Percentiles rank a stretch among this genome's conserved stretches.
phyloP scores from a whole-genome alignment of 2,888 invertebrate species.

The Macrophya alboannulata region DNA sequence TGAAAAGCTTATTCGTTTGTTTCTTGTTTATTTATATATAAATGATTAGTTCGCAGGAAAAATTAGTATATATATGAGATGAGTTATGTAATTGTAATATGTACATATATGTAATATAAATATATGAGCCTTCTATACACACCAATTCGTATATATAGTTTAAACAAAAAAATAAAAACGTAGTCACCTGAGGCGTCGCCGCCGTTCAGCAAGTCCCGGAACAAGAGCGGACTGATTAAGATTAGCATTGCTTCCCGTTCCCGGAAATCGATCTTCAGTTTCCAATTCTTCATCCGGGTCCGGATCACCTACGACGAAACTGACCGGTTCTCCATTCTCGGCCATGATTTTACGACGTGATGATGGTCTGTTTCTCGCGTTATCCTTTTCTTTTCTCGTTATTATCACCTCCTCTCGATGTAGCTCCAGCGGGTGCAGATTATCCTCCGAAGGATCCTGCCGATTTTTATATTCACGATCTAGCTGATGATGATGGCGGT shows the following conservation, averaged over 20 bases:
- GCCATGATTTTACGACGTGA: conserved; percentile 67
- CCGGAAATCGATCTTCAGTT: conserved; percentile 76
- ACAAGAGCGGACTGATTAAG: conserved; percentile 68
- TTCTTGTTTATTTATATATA: background rate
- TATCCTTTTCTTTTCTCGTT: conserved; percentile 18
- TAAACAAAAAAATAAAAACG: conserved; percentile 40
- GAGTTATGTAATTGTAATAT: background rate
- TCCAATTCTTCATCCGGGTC: conserved; percentile 73
- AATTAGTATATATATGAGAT: background rate
- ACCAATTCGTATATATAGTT: background rate
- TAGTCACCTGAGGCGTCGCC: conserved; percentile 80
- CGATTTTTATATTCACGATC: background rate
- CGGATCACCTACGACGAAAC: conserved; percentile 77
- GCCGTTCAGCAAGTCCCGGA: conserved; percentile 79
- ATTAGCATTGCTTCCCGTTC: conserved; percentile 66
- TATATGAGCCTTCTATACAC: background rate
- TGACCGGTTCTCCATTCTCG: conserved; percentile 72
- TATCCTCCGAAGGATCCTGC: conserved; percentile 39
- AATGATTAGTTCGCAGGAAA: background rate
- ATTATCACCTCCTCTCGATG: conserved; percentile 55
- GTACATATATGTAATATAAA: background rate
- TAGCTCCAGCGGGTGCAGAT: background rate
- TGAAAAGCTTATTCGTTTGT: background rate
- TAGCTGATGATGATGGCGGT: background rate
- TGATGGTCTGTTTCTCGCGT: background rate